Evolutionary conservation across 1,140 invertebrate species (phyloP), one percentile per base, ranked within the genome.

Genomic region (Hylaeus volcanicus): DNA sequence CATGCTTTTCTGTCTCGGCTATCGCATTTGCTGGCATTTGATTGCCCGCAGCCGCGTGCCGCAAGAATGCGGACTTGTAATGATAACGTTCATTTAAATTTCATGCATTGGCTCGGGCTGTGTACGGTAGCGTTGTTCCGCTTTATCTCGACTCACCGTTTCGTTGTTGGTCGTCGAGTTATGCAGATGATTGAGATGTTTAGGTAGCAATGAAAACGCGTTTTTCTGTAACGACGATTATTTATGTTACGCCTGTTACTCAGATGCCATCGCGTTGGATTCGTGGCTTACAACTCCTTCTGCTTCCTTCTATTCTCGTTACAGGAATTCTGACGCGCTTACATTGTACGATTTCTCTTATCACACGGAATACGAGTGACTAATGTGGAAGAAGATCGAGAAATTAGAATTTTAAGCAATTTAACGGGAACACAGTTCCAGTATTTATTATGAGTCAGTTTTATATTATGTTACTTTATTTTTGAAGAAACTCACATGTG

Each of bases 21-120:
- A 64, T 64, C 61, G 41, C 12, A 4, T 43, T 51, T 12, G 61
- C 61, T 41, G 51, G 51, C 4, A 60, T 45, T 45, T 2, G 55
- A 43, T 73, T 45, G 6, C 70, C 12, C 55, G n/a, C 12, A 9
- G 26, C 39, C 41, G 5, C 41, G 5, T 58, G 55, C 55, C 8
- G 41, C 70, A 72, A 72, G 53, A 58, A 72, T 58, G 41, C 39
- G 41, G 55, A 45, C 55, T 14, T 45, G n/a, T 45, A 45, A 73
- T 26, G 55, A 73, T 73, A 45, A 73, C 55, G 55, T 60, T 45
- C 70, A 26, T 73, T 73, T 60, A 37, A 60, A 73, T 73, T 72
- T 60, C 41, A 73, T 14, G 70, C 41, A 73, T 73, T 60, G n/a
- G n/a, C 55, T 43, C 11, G 9, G 11, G 5, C 5, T 12, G 11